These are phyloP conservation scores for Dermochelys coriacea DNA, from an alignment of 2,797 vertebrate genomes.

Conservation along the genomic window DNA sequence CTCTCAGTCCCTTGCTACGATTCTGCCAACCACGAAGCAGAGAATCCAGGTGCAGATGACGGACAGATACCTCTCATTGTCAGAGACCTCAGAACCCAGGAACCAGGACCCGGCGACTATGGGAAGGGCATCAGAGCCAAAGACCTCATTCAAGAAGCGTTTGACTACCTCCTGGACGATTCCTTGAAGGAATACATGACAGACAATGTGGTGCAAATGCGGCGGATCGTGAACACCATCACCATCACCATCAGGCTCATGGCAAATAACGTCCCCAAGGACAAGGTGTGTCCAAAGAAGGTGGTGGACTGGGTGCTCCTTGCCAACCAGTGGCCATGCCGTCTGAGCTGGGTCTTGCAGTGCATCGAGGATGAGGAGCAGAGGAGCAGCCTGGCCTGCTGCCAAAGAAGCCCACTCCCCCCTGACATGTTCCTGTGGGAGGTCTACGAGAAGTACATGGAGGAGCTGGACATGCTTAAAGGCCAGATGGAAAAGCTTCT, in stretches of 20 bases:
- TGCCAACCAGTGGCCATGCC: constrained; percentile 87
- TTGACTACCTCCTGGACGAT: constrained; percentile 31
- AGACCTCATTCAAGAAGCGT: constrained; percentile 71
- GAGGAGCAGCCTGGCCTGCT: constrained; percentile 63
- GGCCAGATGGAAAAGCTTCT: constrained; percentile 80
- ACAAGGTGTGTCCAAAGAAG: constrained; percentile 62
- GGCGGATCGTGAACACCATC: constrained; percentile 84
- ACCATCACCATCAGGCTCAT: constrained; percentile 83
- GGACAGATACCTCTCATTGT: constrained; percentile 85
- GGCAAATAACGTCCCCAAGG: constrained; percentile 60
- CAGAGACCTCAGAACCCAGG: constrained; percentile 80
- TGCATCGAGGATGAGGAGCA: constrained; percentile 85
- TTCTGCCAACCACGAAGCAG: constrained; percentile 79
- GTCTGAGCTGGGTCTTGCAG: constrained; percentile 89
- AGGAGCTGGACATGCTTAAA: constrained; percentile 82
- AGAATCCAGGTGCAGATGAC: constrained; percentile 82
- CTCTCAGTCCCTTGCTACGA: constrained; percentile 79
- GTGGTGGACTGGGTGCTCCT: constrained; percentile 86
- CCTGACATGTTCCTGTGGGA: constrained; percentile 73
- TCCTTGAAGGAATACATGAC: constrained; percentile 80
- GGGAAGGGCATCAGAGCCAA: constrained; percentile 71
- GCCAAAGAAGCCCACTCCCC: not conserved
- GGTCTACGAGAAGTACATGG: constrained; percentile 80
- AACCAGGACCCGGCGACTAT: constrained; percentile 80
- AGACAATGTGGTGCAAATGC: constrained; percentile 85